These are phyloP conservation scores for Pseudomyrmex pallidus DNA, from an alignment of 1,140 invertebrate species.

Conservation along the genomic window DNA sequence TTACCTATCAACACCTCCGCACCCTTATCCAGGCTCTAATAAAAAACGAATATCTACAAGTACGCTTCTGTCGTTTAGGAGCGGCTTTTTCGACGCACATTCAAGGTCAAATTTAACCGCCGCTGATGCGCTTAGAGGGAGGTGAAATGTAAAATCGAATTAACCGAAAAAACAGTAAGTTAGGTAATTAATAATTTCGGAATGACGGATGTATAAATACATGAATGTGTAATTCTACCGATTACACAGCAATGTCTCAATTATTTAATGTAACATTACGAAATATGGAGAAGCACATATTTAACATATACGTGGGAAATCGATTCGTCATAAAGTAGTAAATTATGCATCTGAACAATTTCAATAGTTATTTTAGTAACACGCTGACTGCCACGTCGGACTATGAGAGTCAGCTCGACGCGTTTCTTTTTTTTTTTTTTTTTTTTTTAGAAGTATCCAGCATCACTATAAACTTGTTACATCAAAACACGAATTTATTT, in stretches of 20 bases:
- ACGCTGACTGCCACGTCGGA: no score
- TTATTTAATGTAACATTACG: not conserved
- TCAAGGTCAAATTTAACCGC: slow-evolving; percentile 51
- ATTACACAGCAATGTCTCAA: not conserved
- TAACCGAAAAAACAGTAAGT: not conserved
- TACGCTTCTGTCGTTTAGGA: slow-evolving; percentile 37
- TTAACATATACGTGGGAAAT: not conserved
- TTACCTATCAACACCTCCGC: slow-evolving; percentile 68
- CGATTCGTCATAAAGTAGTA: not conserved
- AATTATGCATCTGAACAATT: no score
- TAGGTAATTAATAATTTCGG: slow-evolving; percentile 1
- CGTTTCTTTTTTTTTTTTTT: no score
- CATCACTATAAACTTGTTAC: no score
- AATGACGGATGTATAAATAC: not conserved
- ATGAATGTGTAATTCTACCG: not conserved
- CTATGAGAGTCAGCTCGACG: no score
- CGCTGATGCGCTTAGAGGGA: slow-evolving; percentile 49
- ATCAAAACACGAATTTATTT: no score
- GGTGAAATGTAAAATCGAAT: slow-evolving; percentile 31
- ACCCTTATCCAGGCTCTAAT: slow-evolving; percentile 52
- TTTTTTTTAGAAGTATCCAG: no score
- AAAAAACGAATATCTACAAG: slow-evolving; percentile 55
- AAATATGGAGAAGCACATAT: slow-evolving; percentile 4
- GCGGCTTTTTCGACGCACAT: slow-evolving; percentile 7
- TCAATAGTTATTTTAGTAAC: no score